These are phyloP conservation scores for Tautogolabrus adspersus DNA, from an alignment of 2,113 vertebrate species.

Conservation along the genomic window DNA sequence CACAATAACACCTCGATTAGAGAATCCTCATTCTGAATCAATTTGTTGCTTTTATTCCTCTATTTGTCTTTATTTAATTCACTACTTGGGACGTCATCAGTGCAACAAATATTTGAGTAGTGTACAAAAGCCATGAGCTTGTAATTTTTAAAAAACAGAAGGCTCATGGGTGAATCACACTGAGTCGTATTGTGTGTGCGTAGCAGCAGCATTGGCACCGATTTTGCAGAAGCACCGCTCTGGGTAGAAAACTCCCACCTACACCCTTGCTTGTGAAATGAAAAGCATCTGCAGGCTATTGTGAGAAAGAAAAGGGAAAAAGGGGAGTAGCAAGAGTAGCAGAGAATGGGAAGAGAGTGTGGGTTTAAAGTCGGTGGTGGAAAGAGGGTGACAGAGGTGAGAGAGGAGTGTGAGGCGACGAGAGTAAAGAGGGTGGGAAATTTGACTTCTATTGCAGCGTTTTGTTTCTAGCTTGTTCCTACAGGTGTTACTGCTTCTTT, in stretches of 20 bases:
- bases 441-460: background rate
- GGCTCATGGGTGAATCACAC: slow-evolving; percentile 32
- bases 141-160: background rate
- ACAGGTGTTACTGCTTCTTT: slow-evolving; percentile 14
- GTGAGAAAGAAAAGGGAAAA: slow-evolving; percentile 28
- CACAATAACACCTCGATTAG: slow-evolving; percentile 5
- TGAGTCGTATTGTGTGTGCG: background rate
- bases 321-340: background rate
- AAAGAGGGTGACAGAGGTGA: background rate
- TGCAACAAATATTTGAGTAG: slow-evolving; percentile 28
- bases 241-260: slow-evolving; percentile 55
- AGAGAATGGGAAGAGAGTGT: slow-evolving; percentile 23
- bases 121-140: background rate
- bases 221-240: slow-evolving; percentile 26
- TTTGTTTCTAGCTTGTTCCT: background rate
- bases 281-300: slow-evolving; percentile 60
- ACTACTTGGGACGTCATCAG: slow-evolving; percentile 19
- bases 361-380: slow-evolving; percentile 16
- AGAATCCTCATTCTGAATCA: slow-evolving; percentile 24
- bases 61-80: background rate
- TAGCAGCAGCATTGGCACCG: slow-evolving; percentile 18
- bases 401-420: background rate
- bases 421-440: background rate
- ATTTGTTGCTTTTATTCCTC: background rate
- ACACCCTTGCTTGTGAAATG: slow-evolving; percentile 59